Base-by-base conservation (phyloP, 2,113 vertebrate species). In the Zingel zingel region DNA sequence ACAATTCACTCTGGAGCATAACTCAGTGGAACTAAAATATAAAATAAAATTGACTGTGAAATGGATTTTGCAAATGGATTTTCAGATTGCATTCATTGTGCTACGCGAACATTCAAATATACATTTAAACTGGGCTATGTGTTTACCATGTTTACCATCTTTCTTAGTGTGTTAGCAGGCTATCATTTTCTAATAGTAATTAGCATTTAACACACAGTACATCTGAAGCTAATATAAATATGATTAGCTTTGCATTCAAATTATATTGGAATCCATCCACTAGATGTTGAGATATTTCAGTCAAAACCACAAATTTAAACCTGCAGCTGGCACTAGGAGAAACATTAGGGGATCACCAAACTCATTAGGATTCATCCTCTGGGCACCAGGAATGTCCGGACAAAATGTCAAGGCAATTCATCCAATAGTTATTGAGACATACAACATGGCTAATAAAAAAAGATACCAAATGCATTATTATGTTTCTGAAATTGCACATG, bases 231-330 rank as follows among this genome's bases (percentile, higher is more conserved):
- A 39, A 11, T 5, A 50, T n/a, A 21, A n/a, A 57, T 57, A 43
- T 77, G 18, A 47, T n/a, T 47, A 16, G 43, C 18, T 76, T 30
- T 19, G 36, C 50, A 56, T 43, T 12, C 50, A 65, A 25, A 65
- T 56, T 45, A 14, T 30, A 53, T 51, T 8, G 13, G 21, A 64
- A 64, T 54, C 33, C 45, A 61, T 64, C 9, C 30, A 13, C 5
- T 51, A 13, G 27, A 63, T 51, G 72, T 63, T 43, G 47, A 62
- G 27, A 65, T 74, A 63, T 11, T 33, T 51, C 57, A 33, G 47
- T 62, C 21, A 23, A 36, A 63, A 19, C 19, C 47, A 63, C 47
- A 23, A 27, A 62, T n/a, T 7, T n/a, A 36, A 53, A 39, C 16
- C 58, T 39, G 51, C 50, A 57, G 50, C 11, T 78, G 30, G 16